phyloP scores from a whole-genome alignment of 1,140 invertebrate species.

The Aphelenchoides besseyi region DNA sequence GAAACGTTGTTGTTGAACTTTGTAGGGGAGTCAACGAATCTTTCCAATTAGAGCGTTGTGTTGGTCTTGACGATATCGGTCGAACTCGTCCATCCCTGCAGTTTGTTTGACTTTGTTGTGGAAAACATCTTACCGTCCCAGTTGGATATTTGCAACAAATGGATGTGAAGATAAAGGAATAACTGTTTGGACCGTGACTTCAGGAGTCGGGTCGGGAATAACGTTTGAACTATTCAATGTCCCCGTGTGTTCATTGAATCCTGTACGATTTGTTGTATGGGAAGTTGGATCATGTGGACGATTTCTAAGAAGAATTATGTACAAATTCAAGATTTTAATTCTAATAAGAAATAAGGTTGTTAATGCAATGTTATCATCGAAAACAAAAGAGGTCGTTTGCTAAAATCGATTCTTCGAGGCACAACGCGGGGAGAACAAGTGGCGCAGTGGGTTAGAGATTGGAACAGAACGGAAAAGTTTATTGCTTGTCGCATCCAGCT shows the following conservation, averaged over 20 bases:
- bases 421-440: too few relatives aligned
- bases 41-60: background rate
- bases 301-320: background rate
- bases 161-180: background rate
- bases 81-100: constrained; percentile 45
- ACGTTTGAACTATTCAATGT: background rate
- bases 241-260: too few relatives aligned
- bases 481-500: background rate
- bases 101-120: too few relatives aligned
- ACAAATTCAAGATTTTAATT: too few relatives aligned
- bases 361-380: background rate
- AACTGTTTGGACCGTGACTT: background rate
- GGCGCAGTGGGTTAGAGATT: constrained; percentile 14
- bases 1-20: constrained; percentile 21
- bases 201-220: background rate
- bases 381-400: background rate
- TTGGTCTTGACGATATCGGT: constrained; percentile 21
- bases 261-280: too few relatives aligned
- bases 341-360: too few relatives aligned
- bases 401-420: too few relatives aligned
- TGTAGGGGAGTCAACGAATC: background rate
- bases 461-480: too few relatives aligned
- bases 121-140: too few relatives aligned
- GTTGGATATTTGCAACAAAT: background rate
- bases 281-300: background rate